Evolutionary conservation across 1,140 invertebrate genomes (phyloP).

Genomic region (Ceratosolen fusciceps): DNA sequence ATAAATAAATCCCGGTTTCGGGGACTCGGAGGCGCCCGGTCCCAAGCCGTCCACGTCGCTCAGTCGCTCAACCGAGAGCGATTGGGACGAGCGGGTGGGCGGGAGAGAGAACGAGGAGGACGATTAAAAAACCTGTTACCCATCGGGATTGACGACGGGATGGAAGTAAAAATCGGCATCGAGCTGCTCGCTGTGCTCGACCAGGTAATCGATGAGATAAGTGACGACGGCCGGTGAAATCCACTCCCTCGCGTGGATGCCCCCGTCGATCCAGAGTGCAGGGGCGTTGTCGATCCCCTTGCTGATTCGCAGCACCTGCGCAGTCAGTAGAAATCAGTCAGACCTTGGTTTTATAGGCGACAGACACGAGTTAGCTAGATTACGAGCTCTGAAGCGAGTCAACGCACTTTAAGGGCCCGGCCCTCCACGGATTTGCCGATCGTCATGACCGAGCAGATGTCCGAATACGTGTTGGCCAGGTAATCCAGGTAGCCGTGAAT

Average conservation of each 20-base stretch:
- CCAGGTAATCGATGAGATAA: constrained; percentile 81
- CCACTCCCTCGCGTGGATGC: constrained; percentile 84
- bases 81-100: too few species aligned
- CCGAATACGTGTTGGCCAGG: constrained; percentile 81
- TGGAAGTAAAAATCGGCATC: constrained; percentile 76
- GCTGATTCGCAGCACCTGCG: constrained; percentile 77
- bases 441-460: constrained; percentile 78
- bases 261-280: constrained; percentile 77
- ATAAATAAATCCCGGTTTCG: too few species aligned
- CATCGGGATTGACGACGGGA: constrained; percentile 77
- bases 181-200: constrained; percentile 78
- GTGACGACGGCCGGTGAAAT: constrained; percentile 81
- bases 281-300: constrained; percentile 63
- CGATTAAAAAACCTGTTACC: constrained; percentile 65
- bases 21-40: too few species aligned
- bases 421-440: constrained; percentile 86
- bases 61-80: too few species aligned
- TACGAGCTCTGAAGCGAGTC: too few species aligned
- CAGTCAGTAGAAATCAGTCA: not conserved
- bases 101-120: too few species aligned
- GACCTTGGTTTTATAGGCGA: too few species aligned
- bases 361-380: too few species aligned
- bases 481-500: constrained; percentile 83
- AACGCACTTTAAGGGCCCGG: constrained; percentile 77
- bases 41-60: too few species aligned